Evolutionary conservation across 2,113 vertebrate species (phyloP).

Genomic region (Brachypteracias leptosomus): DNA sequence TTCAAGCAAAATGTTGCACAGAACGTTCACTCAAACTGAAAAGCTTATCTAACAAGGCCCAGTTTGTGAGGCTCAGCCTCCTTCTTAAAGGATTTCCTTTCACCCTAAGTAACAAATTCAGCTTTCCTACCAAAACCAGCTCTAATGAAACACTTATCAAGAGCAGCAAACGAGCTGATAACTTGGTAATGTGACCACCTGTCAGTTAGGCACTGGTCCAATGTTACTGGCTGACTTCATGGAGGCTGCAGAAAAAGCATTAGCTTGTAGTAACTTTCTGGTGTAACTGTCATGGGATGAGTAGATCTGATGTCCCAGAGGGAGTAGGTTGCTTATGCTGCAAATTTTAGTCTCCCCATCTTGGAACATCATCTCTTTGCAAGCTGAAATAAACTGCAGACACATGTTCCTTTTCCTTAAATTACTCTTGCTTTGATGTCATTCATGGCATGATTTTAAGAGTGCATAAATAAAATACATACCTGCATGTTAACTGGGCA

Average conservation of each 20-base stretch:
- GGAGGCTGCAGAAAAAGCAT: background rate
- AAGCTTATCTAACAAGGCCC: background rate
- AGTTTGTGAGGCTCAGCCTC: background rate
- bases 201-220: background rate
- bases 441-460: background rate
- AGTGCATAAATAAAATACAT: background rate
- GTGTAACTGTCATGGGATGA: background rate
- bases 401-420: background rate
- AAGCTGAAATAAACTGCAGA: background rate
- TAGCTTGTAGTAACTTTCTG: background rate
- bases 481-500: background rate
- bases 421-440: background rate
- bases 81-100: background rate
- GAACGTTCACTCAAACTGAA: background rate
- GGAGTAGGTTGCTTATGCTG: background rate
- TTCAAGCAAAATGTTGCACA: background rate
- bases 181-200: slow-evolving; percentile 19
- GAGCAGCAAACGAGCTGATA: slow-evolving; percentile 1
- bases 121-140: background rate
- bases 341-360: background rate
- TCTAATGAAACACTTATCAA: slow-evolving; percentile 47
- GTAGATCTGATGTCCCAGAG: background rate
- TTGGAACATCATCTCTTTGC: background rate
- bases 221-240: background rate
- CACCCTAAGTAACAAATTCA: background rate